These are phyloP conservation scores for Mionectes olivaceus DNA, from an alignment of 2,797 vertebrate genomes.

Conservation along the genomic window DNA sequence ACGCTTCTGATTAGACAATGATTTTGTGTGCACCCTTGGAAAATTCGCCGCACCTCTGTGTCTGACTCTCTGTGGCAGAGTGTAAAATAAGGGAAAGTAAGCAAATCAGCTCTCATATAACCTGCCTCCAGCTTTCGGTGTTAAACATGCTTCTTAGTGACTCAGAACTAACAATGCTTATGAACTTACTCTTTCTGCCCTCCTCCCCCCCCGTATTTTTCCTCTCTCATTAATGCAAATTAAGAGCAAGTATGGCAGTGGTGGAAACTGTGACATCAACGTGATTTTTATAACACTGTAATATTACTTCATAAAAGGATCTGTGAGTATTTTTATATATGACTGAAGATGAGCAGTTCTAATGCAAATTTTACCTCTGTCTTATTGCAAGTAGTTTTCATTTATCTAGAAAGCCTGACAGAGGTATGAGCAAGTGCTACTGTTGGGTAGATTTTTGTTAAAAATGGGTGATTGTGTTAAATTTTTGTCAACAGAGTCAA, in stretches of 20 bases:
- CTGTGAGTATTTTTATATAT: neutral
- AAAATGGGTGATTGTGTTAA: neutral
- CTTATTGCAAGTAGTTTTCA: neutral
- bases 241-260: neutral
- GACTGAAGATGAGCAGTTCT: neutral
- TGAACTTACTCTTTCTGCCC: neutral
- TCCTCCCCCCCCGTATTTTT: neutral
- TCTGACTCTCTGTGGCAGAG: neutral
- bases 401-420: neutral
- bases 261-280: neutral
- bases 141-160: neutral
- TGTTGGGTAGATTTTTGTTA: neutral
- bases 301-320: neutral
- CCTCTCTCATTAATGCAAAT: neutral
- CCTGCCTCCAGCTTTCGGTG: neutral
- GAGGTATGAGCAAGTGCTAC: neutral
- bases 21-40: rapidly evolving
- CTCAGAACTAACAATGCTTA: neutral
- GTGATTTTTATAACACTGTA: neutral
- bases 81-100: neutral
- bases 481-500: neutral
- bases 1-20: neutral
- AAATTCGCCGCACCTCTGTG: neutral
- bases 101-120: neutral
- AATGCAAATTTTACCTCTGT: neutral